Conservation (phyloP, 2,797 vertebrate genomes). For the Lophius americanus region DNA sequence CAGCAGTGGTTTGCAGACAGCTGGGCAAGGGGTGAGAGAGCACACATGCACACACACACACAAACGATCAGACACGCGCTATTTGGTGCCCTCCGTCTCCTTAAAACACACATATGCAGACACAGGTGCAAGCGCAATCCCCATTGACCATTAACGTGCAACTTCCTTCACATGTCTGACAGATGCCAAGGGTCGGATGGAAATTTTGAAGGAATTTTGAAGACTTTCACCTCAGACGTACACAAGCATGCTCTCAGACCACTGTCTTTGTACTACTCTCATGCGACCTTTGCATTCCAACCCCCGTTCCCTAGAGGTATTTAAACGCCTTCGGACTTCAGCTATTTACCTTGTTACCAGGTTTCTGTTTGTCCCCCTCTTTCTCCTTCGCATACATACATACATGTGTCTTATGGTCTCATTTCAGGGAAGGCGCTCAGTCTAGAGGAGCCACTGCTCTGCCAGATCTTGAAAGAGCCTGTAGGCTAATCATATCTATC, state of each 20-base stretch:
- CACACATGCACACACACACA: slow-evolving; percentile 3
- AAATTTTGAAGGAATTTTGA: slow-evolving; percentile 21
- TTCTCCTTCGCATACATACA: slow-evolving; percentile 2
- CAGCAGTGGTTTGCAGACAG: slow-evolving; percentile 87
- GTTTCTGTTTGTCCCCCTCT: slow-evolving; percentile 21
- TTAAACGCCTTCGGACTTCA: slow-evolving; percentile 59
- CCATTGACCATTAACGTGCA: slow-evolving; percentile 19
- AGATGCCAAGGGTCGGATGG: slow-evolving; percentile 19
- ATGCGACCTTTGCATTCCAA: slow-evolving; percentile 59
- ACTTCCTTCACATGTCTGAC: slow-evolving; percentile 17
- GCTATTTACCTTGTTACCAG: slow-evolving; percentile 56
- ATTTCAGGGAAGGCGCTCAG: slow-evolving; percentile 31
- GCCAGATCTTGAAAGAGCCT: slow-evolving; percentile 25
- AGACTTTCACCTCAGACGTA: slow-evolving; percentile 17
- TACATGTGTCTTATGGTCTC: slow-evolving; percentile 9
- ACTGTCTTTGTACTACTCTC: slow-evolving; percentile 41
- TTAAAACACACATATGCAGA: slow-evolving; percentile 14
- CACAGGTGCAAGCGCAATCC: slow-evolving; percentile 47
- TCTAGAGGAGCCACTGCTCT: slow-evolving; percentile 14
- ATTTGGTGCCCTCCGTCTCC: not conserved
- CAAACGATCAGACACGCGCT: not conserved
- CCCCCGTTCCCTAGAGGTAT: slow-evolving; percentile 46
- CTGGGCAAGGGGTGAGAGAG: slow-evolving; percentile 88
- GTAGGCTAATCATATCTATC: slow-evolving; percentile 24
- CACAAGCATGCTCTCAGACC: not conserved